Evolutionary conservation across 2,797 vertebrate species (phyloP).

Genomic region (Crax fasciolata): DNA sequence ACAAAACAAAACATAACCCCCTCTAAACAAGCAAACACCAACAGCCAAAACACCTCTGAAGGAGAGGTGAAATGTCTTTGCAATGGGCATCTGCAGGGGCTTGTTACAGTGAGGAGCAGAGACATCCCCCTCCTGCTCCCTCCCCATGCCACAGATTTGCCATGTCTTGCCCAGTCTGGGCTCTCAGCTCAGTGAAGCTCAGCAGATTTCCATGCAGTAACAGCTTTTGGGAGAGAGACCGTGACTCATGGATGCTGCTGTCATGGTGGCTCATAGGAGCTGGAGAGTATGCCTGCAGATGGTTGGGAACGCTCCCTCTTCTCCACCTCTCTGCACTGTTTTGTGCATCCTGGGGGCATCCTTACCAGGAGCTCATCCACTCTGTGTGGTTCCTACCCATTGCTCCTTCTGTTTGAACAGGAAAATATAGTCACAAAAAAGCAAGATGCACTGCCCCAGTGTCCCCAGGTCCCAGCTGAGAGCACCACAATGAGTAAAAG

Average conservation of each 20-base stretch:
- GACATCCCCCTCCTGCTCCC: accelerated
- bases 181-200: neutral
- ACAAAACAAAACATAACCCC: slow-evolving; percentile 54
- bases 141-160: accelerated
- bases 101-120: neutral
- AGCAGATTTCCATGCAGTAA: neutral
- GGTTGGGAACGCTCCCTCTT: neutral
- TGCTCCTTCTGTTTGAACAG: neutral
- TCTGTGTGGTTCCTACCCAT: neutral
- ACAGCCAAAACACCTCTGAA: neutral
- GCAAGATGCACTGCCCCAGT: neutral
- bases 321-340: neutral
- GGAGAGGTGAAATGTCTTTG: slow-evolving; percentile 10
- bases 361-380: neutral
- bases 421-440: neutral
- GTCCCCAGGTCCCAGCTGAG: neutral
- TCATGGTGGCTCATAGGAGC: neutral
- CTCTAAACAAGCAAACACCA: slow-evolving; percentile 50
- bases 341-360: neutral
- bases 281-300: neutral
- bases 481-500: neutral
- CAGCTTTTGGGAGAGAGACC: neutral
- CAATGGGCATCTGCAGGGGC: neutral
- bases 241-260: neutral
- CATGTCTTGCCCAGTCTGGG: neutral